Evolutionary conservation across 2,888 invertebrate genomes (phyloP).

Genomic region (Lasius fuliginosus): DNA sequence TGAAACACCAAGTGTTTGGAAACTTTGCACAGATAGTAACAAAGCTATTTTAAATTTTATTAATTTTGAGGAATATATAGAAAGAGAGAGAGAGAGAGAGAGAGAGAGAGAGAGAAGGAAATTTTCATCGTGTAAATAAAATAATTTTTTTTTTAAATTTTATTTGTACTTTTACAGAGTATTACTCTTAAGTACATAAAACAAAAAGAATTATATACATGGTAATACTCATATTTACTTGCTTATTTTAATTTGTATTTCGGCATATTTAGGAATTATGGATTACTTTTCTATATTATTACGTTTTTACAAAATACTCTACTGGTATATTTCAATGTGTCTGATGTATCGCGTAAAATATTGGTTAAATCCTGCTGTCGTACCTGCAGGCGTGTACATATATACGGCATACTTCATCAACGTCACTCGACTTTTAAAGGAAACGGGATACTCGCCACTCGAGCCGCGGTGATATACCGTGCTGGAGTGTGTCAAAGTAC

Average conservation of each 20-base stretch:
- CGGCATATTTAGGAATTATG: not conserved
- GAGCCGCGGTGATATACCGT: conserved; percentile 52
- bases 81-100: not conserved
- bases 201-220: not conserved
- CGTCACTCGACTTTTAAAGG: conserved; percentile 55
- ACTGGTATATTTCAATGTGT: conserved; percentile 35
- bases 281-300: not conserved
- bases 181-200: not conserved
- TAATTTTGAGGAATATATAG: not conserved
- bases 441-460: conserved; percentile 56
- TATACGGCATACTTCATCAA: conserved; percentile 51
- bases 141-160: not conserved
- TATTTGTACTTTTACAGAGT: not conserved
- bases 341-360: conserved; percentile 48
- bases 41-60: conserved; percentile 12
- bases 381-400: conserved; percentile 35
- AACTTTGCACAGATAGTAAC: conserved; percentile 30
- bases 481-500: conserved; percentile 48
- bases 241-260: not conserved
- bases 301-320: conserved; percentile 22
- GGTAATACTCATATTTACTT: not conserved
- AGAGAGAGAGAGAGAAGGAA: not conserved
- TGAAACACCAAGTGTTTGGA: conserved; percentile 44
- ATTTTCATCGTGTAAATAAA: not conserved
- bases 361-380: conserved; percentile 51